phyloP scores from a whole-genome alignment of 92 coral and sea anemone genomes.

The Chrysogorgia sp. region DNA sequence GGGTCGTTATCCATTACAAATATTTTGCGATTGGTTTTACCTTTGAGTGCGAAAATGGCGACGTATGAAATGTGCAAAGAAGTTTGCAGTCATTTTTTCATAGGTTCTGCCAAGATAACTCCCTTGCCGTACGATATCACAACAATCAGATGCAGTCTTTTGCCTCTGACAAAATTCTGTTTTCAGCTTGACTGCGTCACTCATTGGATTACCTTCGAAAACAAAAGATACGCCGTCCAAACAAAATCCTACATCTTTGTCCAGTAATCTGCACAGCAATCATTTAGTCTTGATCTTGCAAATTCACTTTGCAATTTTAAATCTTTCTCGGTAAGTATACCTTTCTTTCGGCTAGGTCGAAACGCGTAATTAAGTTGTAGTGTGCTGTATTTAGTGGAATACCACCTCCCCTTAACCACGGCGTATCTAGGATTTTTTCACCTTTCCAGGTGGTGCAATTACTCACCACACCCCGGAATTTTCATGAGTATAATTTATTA shows the following conservation, averaged over 20 bases:
- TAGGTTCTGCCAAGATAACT: too few relatives aligned
- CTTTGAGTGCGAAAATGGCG: constrained; percentile 41
- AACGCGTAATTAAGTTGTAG: constrained; percentile 41
- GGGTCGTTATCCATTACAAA: constrained; percentile 67
- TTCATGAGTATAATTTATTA: too few relatives aligned
- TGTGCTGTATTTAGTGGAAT: constrained; percentile 3
- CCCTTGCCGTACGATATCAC: constrained; percentile 59
- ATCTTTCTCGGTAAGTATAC: constrained; percentile 49
- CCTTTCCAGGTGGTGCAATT: too few relatives aligned
- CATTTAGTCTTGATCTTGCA: constrained; percentile 13
- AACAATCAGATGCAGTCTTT: constrained; percentile 52
- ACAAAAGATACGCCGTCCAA: constrained; percentile 60
- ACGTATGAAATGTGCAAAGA: constrained; percentile 50
- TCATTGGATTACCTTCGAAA: constrained; percentile 43
- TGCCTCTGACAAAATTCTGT: constrained; percentile 56
- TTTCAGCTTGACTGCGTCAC: constrained; percentile 35
- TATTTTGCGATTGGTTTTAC: constrained; percentile 35
- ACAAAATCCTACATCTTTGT: constrained; percentile 44
- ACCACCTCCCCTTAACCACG: constrained; percentile 24
- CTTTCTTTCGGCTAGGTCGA: constrained; percentile 58
- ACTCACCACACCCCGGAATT: too few relatives aligned
- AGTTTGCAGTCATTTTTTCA: constrained; percentile 53
- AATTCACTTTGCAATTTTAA: constrained; percentile 31
- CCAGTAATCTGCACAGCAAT: constrained; percentile 34
- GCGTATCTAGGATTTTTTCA: too few relatives aligned